phyloP scores from a whole-genome alignment of 2,888 invertebrate species.

The Phlogophora meticulosa region DNA sequence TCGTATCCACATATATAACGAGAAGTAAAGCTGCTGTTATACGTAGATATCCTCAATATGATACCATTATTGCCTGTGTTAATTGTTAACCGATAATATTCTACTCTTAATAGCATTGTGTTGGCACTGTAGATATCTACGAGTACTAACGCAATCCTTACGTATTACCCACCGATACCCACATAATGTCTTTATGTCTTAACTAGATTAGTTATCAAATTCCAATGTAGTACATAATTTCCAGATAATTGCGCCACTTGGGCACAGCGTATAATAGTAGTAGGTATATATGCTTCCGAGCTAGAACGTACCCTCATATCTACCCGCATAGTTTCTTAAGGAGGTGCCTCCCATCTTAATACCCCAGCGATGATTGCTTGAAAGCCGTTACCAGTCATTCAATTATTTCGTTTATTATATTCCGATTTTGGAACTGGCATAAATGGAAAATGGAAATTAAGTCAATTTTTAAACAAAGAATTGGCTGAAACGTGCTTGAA shows the following conservation, averaged over 20 bases:
- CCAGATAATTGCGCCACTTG: constrained; percentile 7
- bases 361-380: constrained; percentile 7
- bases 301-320: neutral
- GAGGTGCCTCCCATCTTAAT: constrained; percentile 1
- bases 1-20: neutral
- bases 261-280: constrained; percentile 3
- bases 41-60: constrained; percentile 6
- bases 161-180: neutral
- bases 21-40: neutral
- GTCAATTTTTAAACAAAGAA: constrained; percentile 12
- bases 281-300: neutral
- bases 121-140: neutral
- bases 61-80: neutral
- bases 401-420: constrained; percentile 1
- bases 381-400: constrained; percentile 16
- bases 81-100: constrained; percentile 25
- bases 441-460: constrained; percentile 3
- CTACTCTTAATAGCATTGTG: constrained; percentile 4
- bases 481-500: neutral
- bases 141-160: neutral
- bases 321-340: constrained; percentile 23
- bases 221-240: constrained; percentile 14
- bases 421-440: neutral
- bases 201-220: constrained; percentile 5
- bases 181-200: neutral